Evolutionary conservation across 1,140 invertebrate genomes (phyloP).

Genomic region (Colletes gigas): DNA sequence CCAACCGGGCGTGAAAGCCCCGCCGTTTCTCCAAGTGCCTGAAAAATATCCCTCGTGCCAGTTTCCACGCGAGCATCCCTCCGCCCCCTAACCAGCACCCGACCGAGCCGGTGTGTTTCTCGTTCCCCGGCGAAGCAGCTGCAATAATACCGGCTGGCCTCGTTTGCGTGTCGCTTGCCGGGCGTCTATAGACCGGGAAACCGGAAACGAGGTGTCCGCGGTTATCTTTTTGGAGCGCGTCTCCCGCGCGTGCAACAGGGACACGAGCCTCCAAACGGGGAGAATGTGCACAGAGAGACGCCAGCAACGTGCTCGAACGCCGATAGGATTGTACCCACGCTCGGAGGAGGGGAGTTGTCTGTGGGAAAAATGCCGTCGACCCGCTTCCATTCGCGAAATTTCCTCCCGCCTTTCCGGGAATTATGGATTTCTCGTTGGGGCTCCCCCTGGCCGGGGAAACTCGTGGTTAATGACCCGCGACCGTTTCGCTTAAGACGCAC

Average conservation of each 20-base stretch:
- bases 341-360: no score
- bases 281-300: background rate
- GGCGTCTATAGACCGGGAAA: constrained; percentile 39
- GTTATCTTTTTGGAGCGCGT: constrained; percentile 72
- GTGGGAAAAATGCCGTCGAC: constrained; percentile 22
- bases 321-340: constrained; percentile 26
- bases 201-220: constrained; percentile 64
- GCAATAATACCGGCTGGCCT: constrained; percentile 53
- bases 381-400: constrained; percentile 1
- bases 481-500: background rate
- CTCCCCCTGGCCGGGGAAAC: no score
- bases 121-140: background rate
- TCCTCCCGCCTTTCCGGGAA: constrained; percentile 2
- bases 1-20: constrained; percentile 20
- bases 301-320: constrained; percentile 27
- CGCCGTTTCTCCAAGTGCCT: background rate
- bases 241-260: constrained; percentile 35
- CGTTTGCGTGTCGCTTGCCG: constrained; percentile 39
- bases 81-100: no score
- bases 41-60: constrained; percentile 31
- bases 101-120: background rate
- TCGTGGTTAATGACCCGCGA: constrained; percentile 11
- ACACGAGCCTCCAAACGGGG: background rate
- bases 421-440: background rate
- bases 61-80: background rate